A percentile compares a stretch with the other conserved stretches of the same genome.
These are phyloP conservation scores for Gymnobelideus leadbeateri DNA, from an alignment of 2,113 vertebrate species.

Conservation along the genomic window DNA sequence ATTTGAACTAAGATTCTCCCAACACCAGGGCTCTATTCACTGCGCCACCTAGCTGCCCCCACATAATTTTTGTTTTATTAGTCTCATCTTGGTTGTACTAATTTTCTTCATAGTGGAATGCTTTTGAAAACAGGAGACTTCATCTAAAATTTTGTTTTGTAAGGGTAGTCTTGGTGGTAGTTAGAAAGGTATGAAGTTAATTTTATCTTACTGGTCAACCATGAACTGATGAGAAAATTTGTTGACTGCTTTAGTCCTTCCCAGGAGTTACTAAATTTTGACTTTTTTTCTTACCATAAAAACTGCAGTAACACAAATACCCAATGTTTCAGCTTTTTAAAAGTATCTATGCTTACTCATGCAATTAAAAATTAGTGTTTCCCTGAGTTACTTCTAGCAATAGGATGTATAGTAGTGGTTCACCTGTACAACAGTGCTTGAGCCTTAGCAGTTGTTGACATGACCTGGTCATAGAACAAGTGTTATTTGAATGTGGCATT, in stretches of 20 bases:
- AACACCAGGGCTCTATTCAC: too few species aligned
- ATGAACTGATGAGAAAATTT: conserved; percentile 34
- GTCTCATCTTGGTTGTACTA: conserved; percentile 13
- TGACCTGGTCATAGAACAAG: not conserved
- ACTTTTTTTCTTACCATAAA: not conserved
- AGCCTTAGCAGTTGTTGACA: not conserved
- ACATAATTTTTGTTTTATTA: not conserved
- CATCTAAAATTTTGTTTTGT: not conserved
- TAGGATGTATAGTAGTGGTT: not conserved
- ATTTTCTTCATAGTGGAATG: not conserved
- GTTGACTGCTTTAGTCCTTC: conserved; percentile 3
- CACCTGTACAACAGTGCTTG: not conserved
- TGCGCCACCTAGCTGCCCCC: too few species aligned
- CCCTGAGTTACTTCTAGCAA: not conserved
- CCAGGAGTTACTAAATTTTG: conserved; percentile 57
- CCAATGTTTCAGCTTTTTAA: not conserved
- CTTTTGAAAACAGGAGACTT: conserved; percentile 6
- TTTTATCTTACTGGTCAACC: not conserved
- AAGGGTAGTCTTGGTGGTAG: conserved; percentile 8
- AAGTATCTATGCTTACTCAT: not conserved
- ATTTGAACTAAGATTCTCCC: too few species aligned
- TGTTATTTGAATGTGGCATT: not conserved
- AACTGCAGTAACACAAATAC: not conserved
- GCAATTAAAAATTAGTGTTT: not conserved
- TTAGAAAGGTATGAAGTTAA: not conserved